These are phyloP conservation scores for Liolophura sinensis DNA, from an alignment of 1,140 invertebrate species.

Conservation along the genomic window DNA sequence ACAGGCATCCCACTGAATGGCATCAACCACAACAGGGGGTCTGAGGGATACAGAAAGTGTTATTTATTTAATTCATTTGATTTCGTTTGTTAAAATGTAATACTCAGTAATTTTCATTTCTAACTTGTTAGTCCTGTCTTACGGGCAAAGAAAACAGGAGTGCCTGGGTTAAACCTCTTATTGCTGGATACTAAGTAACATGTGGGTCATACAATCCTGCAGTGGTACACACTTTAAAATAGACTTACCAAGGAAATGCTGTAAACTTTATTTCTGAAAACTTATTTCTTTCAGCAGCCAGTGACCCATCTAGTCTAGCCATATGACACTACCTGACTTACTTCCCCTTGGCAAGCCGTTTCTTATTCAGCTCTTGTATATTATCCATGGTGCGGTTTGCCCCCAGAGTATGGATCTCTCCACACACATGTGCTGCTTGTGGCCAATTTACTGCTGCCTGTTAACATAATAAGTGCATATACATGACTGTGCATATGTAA, in stretches of 20 bases:
- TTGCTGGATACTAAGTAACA: too few relatives aligned
- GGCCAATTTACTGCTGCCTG: slow-evolving; percentile 16
- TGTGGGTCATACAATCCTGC: too few relatives aligned
- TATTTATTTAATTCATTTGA: slow-evolving; percentile 6
- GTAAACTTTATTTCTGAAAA: too few relatives aligned
- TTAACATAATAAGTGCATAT: too few relatives aligned
- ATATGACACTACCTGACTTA: slow-evolving; percentile 9
- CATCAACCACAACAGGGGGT: slow-evolving; percentile 45
- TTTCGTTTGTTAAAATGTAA: background rate
- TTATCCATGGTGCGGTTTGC: slow-evolving; percentile 59
- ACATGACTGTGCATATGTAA: too few relatives aligned
- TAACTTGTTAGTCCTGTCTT: background rate
- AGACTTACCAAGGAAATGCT: too few relatives aligned
- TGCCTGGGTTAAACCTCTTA: background rate
- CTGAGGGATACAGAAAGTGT: slow-evolving; percentile 19
- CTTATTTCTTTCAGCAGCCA: too few relatives aligned
- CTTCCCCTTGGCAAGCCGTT: slow-evolving; percentile 13
- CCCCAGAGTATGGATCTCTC: slow-evolving; percentile 29
- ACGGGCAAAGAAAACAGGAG: background rate
- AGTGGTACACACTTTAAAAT: too few relatives aligned
- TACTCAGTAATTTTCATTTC: background rate
- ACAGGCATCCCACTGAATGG: slow-evolving; percentile 61
- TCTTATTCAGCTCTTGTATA: slow-evolving; percentile 46
- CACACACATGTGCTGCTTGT: slow-evolving; percentile 13
- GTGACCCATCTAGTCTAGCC: too few relatives aligned